These are phyloP conservation scores for Hipposideros armiger DNA, from an alignment of 2,113 vertebrate species.

Conservation along the genomic window DNA sequence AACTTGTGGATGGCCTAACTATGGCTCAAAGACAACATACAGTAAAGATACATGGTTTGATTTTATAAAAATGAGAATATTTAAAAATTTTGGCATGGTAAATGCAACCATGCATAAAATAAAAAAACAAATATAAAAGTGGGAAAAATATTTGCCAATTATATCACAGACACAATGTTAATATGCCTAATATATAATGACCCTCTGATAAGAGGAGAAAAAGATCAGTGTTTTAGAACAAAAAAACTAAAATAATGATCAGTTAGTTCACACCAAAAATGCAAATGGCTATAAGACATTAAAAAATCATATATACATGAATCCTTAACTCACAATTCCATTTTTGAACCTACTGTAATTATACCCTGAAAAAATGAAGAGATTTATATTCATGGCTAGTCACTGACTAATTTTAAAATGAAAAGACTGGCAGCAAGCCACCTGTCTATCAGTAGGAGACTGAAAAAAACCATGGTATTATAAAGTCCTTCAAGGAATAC, in stretches of 20 bases:
- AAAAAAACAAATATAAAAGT: background rate
- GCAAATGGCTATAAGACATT: background rate
- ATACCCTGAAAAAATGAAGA: background rate
- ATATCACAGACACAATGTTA: background rate
- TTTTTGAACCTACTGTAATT: background rate
- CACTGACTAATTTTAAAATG: background rate
- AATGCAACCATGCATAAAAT: background rate
- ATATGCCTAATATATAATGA: background rate
- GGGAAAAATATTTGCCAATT: background rate
- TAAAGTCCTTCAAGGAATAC: background rate
- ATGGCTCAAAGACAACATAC: background rate
- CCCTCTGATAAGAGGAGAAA: background rate
- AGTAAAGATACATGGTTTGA: background rate
- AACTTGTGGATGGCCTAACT: background rate
- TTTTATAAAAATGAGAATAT: background rate
- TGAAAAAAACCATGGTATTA: background rate
- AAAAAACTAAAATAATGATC: background rate
- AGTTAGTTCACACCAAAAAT: background rate
- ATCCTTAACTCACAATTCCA: background rate
- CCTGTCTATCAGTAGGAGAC: background rate
- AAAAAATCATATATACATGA: background rate
- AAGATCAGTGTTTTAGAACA: background rate
- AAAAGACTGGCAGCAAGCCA: background rate
- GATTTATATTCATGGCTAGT: background rate
- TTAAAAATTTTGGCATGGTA: background rate